Percentiles rank a stretch among this genome's conserved stretches.
Conservation (phyloP, 2,797 vertebrate species). For the Enteromius paludinosus region DNA sequence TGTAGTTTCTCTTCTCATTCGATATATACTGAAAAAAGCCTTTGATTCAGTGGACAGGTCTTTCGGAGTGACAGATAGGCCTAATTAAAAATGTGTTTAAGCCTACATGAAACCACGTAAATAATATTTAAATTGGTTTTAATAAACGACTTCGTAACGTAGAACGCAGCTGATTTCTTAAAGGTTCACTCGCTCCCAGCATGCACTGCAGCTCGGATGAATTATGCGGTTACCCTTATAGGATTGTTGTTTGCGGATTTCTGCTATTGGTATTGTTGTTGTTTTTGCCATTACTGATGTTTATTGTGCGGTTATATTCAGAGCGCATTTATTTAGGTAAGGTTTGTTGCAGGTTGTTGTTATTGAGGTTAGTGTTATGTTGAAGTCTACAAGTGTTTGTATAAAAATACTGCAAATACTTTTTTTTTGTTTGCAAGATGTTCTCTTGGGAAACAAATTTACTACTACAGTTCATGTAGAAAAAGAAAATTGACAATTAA, state of each 20-base stretch:
- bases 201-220: not conserved
- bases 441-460: not conserved
- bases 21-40: not conserved
- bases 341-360: not conserved
- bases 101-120: not conserved
- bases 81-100: not conserved
- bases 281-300: not conserved
- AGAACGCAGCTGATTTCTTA: not conserved
- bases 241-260: not conserved
- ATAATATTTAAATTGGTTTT: not conserved
- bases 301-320: constrained; percentile 2
- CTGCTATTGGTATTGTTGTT: constrained; percentile 6
- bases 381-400: not conserved
- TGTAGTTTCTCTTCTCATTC: not conserved
- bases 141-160: not conserved
- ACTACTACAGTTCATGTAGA: not conserved
- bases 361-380: not conserved
- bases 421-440: not conserved
- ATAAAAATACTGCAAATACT: not conserved
- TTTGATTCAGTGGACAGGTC: not conserved
- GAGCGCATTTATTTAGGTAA: not conserved
- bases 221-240: constrained; percentile 3
- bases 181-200: constrained; percentile 12
- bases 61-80: not conserved
- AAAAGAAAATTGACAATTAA: not conserved